These are phyloP conservation scores for Podilymbus podiceps DNA, from an alignment of 2,113 vertebrate species.

Conservation along the genomic window DNA sequence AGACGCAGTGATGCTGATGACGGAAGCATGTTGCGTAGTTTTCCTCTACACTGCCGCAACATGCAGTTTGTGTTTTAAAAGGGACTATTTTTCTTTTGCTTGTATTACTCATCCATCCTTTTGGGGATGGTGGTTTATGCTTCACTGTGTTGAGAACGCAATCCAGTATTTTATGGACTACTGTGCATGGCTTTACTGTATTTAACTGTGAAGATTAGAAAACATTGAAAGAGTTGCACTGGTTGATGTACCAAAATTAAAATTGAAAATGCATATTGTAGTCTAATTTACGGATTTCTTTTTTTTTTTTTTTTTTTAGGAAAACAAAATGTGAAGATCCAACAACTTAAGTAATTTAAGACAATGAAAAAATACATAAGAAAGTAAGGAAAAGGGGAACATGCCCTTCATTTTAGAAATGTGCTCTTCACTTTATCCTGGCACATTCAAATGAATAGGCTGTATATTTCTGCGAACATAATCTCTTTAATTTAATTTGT, in stretches of 20 bases:
- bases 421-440: neutral
- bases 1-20: neutral
- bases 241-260: neutral
- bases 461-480: neutral
- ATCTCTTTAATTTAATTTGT: neutral
- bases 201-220: neutral
- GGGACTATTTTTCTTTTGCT: neutral
- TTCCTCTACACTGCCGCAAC: neutral
- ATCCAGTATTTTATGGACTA: neutral
- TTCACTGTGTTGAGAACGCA: neutral
- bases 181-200: neutral
- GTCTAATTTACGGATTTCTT: neutral
- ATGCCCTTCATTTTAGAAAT: neutral
- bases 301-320: neutral
- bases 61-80: neutral
- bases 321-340: neutral
- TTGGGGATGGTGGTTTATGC: neutral
- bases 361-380: neutral
- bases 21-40: neutral
- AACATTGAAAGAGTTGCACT: neutral
- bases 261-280: neutral
- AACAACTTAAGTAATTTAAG: neutral
- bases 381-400: neutral
- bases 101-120: neutral
- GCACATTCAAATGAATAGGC: neutral